These are phyloP conservation scores for Actias luna DNA, from an alignment of 2,888 invertebrate genomes.

Conservation along the genomic window DNA sequence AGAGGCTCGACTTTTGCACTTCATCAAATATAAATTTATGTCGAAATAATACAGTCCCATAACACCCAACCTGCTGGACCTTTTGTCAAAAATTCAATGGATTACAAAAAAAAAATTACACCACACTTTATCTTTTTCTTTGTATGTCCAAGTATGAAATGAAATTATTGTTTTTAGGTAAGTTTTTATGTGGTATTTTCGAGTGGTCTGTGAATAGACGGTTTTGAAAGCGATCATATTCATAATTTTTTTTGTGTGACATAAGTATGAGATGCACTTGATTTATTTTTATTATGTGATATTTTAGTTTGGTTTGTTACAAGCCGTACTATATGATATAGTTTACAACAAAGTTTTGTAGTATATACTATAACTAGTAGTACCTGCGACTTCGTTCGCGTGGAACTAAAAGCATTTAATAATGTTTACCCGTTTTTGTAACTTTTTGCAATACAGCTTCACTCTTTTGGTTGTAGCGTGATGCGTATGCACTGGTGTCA, in stretches of 20 bases:
- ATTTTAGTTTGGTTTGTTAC: neutral
- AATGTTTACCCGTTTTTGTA: too few species aligned
- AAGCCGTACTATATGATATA: neutral
- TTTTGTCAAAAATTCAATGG: constrained; percentile 53
- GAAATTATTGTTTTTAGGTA: constrained; percentile 73
- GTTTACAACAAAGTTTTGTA: too few species aligned
- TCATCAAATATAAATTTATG: constrained; percentile 79
- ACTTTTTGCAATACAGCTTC: too few species aligned
- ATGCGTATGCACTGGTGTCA: too few species aligned
- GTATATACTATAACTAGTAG: too few species aligned
- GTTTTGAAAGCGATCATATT: constrained; percentile 43
- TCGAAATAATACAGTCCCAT: constrained; percentile 61
- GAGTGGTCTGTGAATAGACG: constrained; percentile 58
- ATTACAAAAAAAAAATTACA: constrained; percentile 50
- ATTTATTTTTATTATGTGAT: constrained; percentile 7
- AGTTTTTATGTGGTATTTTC: constrained; percentile 49
- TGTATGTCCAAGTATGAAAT: constrained; percentile 49
- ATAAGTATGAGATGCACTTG: neutral
- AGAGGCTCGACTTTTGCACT: constrained; percentile 76
- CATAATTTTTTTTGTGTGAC: constrained; percentile 12
- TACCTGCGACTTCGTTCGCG: too few species aligned
- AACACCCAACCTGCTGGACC: constrained; percentile 62
- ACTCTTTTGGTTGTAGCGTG: too few species aligned
- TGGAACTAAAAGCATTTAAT: too few species aligned
- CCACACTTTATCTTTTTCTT: constrained; percentile 45